Conservation (phyloP, 2,113 vertebrate species). For the Lontra canadensis region DNA sequence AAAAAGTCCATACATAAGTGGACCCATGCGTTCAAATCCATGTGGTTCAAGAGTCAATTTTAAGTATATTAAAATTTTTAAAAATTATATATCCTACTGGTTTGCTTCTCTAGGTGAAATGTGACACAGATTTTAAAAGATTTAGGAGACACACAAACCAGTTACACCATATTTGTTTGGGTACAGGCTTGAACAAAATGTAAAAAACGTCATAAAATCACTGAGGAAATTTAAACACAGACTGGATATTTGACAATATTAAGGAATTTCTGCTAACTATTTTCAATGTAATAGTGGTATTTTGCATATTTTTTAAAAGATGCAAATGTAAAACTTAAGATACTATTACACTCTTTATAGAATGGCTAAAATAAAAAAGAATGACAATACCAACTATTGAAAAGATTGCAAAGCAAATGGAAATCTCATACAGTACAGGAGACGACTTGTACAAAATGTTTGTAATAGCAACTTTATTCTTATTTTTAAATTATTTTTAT, state of each 20-base stretch:
- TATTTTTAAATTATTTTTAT: too few species aligned
- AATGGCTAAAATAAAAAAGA: neutral
- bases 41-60: neutral
- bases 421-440: neutral
- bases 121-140: neutral
- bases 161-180: neutral
- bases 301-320: neutral
- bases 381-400: neutral
- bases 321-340: neutral
- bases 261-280: neutral
- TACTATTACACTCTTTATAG: neutral
- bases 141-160: neutral
- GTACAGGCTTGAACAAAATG: neutral
- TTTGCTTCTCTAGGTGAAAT: neutral
- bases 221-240: neutral
- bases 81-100: neutral
- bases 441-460: neutral
- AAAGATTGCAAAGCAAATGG: neutral
- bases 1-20: neutral
- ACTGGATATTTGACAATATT: neutral
- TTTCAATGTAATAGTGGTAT: slow-evolving; percentile 24
- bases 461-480: neutral
- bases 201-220: neutral
- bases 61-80: neutral
- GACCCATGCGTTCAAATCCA: neutral